phyloP scores from a whole-genome alignment of 2,888 invertebrate genomes.

The Erannis defoliaria region DNA sequence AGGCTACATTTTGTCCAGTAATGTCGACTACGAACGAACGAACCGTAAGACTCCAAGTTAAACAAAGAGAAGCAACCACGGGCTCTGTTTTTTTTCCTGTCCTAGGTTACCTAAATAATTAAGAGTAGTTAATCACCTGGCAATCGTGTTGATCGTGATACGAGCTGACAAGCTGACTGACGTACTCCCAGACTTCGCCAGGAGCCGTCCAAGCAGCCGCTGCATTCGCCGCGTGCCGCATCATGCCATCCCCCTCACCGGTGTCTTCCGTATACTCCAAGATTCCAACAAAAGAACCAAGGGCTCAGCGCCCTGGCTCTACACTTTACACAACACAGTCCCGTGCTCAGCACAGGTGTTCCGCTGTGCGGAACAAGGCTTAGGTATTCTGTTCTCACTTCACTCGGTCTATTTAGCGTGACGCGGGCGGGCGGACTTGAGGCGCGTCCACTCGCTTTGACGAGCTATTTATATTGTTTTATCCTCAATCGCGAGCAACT shows the following conservation, averaged over 20 bases:
- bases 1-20: too few relatives aligned
- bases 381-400: constrained; percentile 51
- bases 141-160: constrained; percentile 86
- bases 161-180: constrained; percentile 88
- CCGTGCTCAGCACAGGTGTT: constrained; percentile 7
- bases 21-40: too few relatives aligned
- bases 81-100: too few relatives aligned
- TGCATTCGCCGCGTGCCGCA: constrained; percentile 80
- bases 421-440: constrained; percentile 49
- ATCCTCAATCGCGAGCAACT: constrained; percentile 85
- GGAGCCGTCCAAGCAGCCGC: constrained; percentile 83
- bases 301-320: constrained; percentile 13
- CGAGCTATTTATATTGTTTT: constrained; percentile 86
- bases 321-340: constrained; percentile 2
- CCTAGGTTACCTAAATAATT: neutral
- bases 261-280: constrained; percentile 10
- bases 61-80: neutral
- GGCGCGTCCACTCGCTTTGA: constrained; percentile 73
- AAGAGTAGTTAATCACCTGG: constrained; percentile 63
- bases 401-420: constrained; percentile 53
- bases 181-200: constrained; percentile 89
- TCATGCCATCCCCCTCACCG: constrained; percentile 74
- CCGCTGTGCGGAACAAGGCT: constrained; percentile 32
- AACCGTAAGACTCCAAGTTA: neutral
- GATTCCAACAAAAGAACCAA: constrained; percentile 5